These are phyloP conservation scores for Ricordea florida DNA, from an alignment of 92 coral and sea anemone species.

Conservation along the genomic window DNA sequence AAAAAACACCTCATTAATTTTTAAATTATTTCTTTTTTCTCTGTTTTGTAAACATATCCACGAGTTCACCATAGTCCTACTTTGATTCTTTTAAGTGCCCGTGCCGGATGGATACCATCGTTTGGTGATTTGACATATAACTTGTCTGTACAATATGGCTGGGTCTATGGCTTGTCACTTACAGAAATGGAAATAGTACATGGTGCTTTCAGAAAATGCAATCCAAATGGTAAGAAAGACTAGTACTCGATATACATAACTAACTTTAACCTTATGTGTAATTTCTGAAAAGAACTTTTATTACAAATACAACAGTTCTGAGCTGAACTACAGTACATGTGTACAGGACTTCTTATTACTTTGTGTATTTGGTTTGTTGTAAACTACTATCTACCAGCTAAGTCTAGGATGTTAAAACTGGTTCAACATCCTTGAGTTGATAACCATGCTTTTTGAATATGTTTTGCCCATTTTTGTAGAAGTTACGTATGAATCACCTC, in stretches of 20 bases:
- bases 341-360: neutral
- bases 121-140: slow-evolving; percentile 96
- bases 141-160: slow-evolving; percentile 93
- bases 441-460: neutral
- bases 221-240: slow-evolving; percentile 91
- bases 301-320: neutral
- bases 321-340: neutral
- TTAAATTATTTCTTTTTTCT: too few species aligned
- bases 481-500: too few species aligned
- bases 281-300: neutral
- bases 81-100: slow-evolving; percentile 47
- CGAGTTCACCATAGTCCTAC: neutral
- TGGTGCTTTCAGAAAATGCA: slow-evolving; percentile 98
- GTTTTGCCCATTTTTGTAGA: too few species aligned
- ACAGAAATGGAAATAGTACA: slow-evolving; percentile 99
- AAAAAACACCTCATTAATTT: too few species aligned
- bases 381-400: too few species aligned
- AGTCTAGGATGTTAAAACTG: too few species aligned
- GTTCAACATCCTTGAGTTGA: neutral
- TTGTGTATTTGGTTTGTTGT: too few species aligned
- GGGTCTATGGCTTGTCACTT: slow-evolving; percentile 95
- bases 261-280: too few species aligned
- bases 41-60: too few species aligned
- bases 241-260: too few species aligned
- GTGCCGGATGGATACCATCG: slow-evolving; percentile 98